Percentiles rank a stretch among this genome's conserved stretches.
phyloP scores from a whole-genome alignment of 1,140 invertebrate genomes.

The Bombus haemorrhoidalis region DNA sequence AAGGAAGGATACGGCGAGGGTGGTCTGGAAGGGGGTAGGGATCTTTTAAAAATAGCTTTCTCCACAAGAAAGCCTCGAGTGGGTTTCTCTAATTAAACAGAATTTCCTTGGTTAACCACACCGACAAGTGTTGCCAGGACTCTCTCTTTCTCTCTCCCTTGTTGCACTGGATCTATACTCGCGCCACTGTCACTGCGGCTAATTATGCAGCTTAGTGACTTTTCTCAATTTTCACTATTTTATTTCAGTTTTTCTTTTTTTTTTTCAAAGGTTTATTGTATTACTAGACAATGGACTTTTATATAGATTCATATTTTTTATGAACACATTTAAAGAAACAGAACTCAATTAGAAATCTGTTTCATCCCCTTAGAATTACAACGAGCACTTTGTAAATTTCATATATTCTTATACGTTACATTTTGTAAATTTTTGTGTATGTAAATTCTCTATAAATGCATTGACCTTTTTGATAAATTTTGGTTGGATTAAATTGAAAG shows the following conservation, averaged over 20 bases:
- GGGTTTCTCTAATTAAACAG: constrained; percentile 58
- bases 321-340: no score
- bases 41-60: constrained; percentile 65
- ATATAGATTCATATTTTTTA: no score
- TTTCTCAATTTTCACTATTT: neutral
- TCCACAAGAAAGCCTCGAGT: constrained; percentile 43
- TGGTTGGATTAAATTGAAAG: neutral
- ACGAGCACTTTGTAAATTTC: no score
- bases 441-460: no score
- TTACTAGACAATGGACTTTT: neutral
- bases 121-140: constrained; percentile 35
- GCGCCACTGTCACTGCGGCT: neutral
- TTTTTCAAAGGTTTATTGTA: neutral
- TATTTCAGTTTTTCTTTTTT: neutral
- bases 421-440: no score
- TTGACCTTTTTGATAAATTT: no score
- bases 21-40: neutral
- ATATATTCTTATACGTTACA: no score
- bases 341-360: no score
- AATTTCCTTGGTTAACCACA: constrained; percentile 54
- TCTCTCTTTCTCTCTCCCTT: neutral
- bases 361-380: no score
- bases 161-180: neutral
- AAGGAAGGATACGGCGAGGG: neutral
- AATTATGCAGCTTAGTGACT: neutral